phyloP scores from a whole-genome alignment of 2,113 vertebrate genomes.

The Daboia siamensis region DNA sequence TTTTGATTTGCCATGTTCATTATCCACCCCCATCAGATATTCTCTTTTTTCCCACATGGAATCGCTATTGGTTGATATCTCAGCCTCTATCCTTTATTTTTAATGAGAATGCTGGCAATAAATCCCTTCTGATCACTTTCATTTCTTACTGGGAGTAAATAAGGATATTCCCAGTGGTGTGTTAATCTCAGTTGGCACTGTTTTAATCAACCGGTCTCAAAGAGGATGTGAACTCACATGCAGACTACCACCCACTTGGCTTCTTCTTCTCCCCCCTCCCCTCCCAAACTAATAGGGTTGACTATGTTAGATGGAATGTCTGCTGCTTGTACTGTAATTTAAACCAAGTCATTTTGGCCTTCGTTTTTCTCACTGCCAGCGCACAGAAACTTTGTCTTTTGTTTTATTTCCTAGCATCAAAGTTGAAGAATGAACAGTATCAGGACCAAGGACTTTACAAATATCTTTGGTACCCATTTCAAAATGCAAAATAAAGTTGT shows the following conservation, averaged over 20 bases:
- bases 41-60: neutral
- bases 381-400: neutral
- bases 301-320: conserved; percentile 1
- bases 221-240: conserved; percentile 29
- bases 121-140: conserved; percentile 56
- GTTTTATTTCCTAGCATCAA: conserved; percentile 23
- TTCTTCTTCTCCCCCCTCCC: neutral
- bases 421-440: conserved; percentile 6
- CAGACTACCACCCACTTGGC: conserved; percentile 26
- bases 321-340: conserved; percentile 8
- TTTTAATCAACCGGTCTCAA: conserved; percentile 56
- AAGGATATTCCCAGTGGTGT: conserved; percentile 39
- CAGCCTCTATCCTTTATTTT: conserved; percentile 44
- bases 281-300: conserved; percentile 17
- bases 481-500: conserved; percentile 21
- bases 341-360: conserved; percentile 20
- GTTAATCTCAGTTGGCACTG: conserved; percentile 49
- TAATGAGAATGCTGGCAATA: conserved; percentile 54
- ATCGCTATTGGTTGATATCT: conserved; percentile 36
- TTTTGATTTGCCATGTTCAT: conserved; percentile 42
- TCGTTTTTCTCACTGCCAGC: neutral
- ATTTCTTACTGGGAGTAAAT: conserved; percentile 50
- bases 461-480: conserved; percentile 8
- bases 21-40: conserved; percentile 30
- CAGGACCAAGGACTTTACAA: conserved; percentile 15